Conservation (phyloP, 2,888 invertebrate genomes). For the Tetheella fluctuosa region DNA sequence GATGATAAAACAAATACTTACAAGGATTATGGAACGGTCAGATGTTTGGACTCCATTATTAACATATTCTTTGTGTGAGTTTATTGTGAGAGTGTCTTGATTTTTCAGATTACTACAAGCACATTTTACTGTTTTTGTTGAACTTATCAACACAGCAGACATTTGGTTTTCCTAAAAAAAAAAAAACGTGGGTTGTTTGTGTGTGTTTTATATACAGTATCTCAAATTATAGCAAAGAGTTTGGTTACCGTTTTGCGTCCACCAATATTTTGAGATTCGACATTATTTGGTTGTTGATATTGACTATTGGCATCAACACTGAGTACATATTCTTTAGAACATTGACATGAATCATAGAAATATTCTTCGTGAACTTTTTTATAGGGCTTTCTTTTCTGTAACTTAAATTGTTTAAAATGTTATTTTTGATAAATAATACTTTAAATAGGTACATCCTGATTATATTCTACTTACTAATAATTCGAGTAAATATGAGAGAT, state of each 20-base stretch:
- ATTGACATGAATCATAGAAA: background rate
- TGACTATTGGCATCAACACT: background rate
- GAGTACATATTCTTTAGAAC: background rate
- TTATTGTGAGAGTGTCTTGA: background rate
- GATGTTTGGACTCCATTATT: conserved; percentile 58
- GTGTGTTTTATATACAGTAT: too few relatives aligned
- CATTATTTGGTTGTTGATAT: background rate
- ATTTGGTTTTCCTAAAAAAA: background rate
- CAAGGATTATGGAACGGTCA: conserved; percentile 59
- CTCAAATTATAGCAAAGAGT: background rate
- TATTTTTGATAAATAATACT: too few relatives aligned
- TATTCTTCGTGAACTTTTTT: background rate
- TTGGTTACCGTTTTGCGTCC: background rate
- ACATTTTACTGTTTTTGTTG: background rate
- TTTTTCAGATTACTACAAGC: background rate
- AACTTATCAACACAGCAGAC: background rate
- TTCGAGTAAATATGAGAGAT: too few relatives aligned
- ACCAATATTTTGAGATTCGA: background rate
- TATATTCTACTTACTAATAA: too few relatives aligned
- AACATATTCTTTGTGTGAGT: conserved; percentile 18
- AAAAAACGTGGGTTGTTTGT: background rate
- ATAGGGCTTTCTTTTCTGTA: background rate
- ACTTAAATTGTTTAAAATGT: background rate
- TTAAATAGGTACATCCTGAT: too few relatives aligned
- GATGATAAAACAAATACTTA: conserved; percentile 40